phyloP scores from a whole-genome alignment of 2,113 vertebrate species.

The Psilopsiagon aymara region DNA sequence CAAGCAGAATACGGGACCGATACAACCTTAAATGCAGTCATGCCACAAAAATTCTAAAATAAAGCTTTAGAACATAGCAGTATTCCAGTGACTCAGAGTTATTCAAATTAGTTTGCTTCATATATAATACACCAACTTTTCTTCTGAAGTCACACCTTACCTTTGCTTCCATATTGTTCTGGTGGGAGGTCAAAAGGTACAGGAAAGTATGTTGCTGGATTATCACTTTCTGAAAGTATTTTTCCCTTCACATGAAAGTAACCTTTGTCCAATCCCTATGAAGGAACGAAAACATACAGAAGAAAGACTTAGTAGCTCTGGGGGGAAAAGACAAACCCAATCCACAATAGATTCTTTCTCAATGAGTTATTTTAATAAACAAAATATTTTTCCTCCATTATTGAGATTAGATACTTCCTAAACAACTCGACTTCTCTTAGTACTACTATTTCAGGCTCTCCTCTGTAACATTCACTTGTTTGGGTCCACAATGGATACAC shows the following conservation, averaged over 20 bases:
- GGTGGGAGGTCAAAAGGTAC: conserved; percentile 95
- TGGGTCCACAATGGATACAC: background rate
- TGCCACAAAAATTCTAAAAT: background rate
- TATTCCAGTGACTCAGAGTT: background rate
- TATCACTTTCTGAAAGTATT: conserved; percentile 71
- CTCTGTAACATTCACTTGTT: background rate
- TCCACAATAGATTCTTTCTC: background rate
- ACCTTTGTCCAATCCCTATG: conserved; percentile 70
- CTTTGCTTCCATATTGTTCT: conserved; percentile 85
- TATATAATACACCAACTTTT: background rate
- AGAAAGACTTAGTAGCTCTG: background rate
- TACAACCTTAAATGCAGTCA: background rate
- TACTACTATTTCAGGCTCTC: background rate
- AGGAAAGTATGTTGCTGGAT: conserved; percentile 77
- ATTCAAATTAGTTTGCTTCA: background rate
- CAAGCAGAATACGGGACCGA: background rate
- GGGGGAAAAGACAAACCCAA: background rate
- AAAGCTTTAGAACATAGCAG: background rate
- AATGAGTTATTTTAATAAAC: background rate
- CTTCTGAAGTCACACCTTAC: conserved; percentile 71
- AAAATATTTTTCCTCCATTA: background rate
- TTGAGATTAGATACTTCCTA: background rate
- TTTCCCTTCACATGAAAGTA: conserved; percentile 81
- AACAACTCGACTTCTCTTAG: background rate
- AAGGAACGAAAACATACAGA: background rate